Evolutionary conservation across 2,113 vertebrate genomes (phyloP).

Genomic region (Eubucco bourcierii): DNA sequence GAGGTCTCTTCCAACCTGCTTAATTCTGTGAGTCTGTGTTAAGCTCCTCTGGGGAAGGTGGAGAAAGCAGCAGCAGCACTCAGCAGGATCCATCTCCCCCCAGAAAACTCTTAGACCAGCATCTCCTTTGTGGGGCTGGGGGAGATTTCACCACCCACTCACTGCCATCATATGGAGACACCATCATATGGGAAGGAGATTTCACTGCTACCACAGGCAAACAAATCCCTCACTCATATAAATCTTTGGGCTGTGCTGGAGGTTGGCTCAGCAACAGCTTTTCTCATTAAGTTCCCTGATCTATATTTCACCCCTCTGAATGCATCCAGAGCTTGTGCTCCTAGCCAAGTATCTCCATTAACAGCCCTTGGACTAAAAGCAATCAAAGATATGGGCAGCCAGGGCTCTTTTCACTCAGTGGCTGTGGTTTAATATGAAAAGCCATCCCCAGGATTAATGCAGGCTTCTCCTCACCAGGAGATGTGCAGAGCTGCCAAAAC

Average conservation of each 20-base stretch:
- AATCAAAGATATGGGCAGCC: background rate
- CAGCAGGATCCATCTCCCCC: background rate
- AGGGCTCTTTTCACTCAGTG: background rate
- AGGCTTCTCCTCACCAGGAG: background rate
- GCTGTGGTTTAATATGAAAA: background rate
- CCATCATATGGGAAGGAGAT: background rate
- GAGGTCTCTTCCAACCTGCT: too few species aligned
- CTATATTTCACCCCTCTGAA: background rate
- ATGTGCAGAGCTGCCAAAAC: slow-evolving; percentile 4
- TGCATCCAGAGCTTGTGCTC: background rate
- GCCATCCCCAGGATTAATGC: background rate
- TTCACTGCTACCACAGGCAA: background rate
- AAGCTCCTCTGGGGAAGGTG: background rate
- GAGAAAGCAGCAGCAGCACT: background rate
- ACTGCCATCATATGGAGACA: background rate
- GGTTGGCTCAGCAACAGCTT: background rate
- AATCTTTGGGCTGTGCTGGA: background rate
- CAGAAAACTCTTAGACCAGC: background rate
- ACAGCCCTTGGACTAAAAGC: background rate
- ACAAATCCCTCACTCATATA: background rate
- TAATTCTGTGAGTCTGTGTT: too few species aligned
- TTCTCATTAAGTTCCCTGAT: background rate
- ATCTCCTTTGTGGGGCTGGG: rapidly evolving
- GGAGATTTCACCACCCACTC: background rate
- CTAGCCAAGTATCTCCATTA: background rate